phyloP scores from a whole-genome alignment of 2,113 vertebrate species.

The Neodontobutis hainanensis region DNA sequence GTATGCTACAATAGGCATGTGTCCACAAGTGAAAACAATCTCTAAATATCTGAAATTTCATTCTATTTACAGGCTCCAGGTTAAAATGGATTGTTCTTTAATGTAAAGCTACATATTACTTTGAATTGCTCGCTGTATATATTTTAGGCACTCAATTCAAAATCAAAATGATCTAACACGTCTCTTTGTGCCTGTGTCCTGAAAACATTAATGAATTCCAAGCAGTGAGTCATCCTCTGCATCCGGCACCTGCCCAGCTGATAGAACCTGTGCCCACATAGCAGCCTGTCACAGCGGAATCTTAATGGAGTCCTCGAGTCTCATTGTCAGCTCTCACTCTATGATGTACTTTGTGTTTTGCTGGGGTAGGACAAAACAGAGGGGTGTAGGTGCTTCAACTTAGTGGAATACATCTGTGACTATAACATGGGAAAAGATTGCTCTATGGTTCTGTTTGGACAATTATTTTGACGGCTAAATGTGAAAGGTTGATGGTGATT shows the following conservation, averaged over 20 bases:
- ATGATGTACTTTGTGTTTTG: conserved; percentile 5
- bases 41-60: no score
- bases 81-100: no score
- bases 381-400: not conserved
- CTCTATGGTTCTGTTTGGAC: no score
- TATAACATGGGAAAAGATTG: not conserved
- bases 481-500: no score
- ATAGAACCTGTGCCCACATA: conserved; percentile 40
- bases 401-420: not conserved
- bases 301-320: conserved; percentile 28
- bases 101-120: not conserved
- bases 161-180: not conserved
- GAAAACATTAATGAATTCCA: conserved; percentile 19
- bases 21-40: no score
- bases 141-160: not conserved
- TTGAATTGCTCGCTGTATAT: not conserved
- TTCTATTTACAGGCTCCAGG: no score
- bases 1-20: no score
- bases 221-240: conserved; percentile 33
- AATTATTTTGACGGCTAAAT: no score
- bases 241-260: conserved; percentile 32
- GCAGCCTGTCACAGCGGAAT: conserved; percentile 24
- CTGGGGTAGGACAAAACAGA: not conserved
- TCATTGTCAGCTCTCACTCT: conserved; percentile 8
- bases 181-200: conserved; percentile 2